Base-by-base conservation (phyloP, 2,113 vertebrate species). In the Seriola quinqueradiata region DNA sequence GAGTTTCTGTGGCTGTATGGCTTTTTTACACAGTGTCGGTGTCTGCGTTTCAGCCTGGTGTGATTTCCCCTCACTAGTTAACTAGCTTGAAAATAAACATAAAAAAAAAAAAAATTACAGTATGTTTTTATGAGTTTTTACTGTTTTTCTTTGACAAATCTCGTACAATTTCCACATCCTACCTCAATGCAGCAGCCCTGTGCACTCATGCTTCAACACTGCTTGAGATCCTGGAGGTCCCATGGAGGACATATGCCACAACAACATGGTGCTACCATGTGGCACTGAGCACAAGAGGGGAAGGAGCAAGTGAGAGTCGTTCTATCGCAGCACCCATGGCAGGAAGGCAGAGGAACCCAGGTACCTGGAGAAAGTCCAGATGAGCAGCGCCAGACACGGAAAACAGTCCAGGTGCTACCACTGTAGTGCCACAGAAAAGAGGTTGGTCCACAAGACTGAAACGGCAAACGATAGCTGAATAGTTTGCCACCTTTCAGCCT, bases 181-280 rank as follows among this genome's bases (percentile, higher is more conserved):
- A 44, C 70, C 16, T 44, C 32, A 64, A 50, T 64, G n/a, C 17
- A 58, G 54, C 38, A 57, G 65, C 14, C 14, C 17, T 54, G n/a
- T 42, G 12, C 63, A 28, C 59, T 70, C 79, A 74, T 38, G 54
- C 70, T 76, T 82, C 46, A 66, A 48, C 71, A 19, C 71, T 52
- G n/a, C 75, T 44, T 75, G 70, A 74, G 50, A 34, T 77, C 60
- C 25, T 60, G 81, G 44, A 70, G 64, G 38, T 86, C 14, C 42
- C 25, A 50, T 25, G 28, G 75, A 85, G 78, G 79, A 89, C 90
- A 87, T 87, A 89, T 88, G 90, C 75, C 78, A 72, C 54, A 68
- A 55, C 87, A 89, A 88, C 81, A 73, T 60, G 88, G 78, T 66
- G 34, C 58, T 78, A 79, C 82, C 81, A 86, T 75, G 78, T 75